Base-by-base conservation (phyloP, 2,888 invertebrate genomes). In the Dicroscelio sp. region DNA sequence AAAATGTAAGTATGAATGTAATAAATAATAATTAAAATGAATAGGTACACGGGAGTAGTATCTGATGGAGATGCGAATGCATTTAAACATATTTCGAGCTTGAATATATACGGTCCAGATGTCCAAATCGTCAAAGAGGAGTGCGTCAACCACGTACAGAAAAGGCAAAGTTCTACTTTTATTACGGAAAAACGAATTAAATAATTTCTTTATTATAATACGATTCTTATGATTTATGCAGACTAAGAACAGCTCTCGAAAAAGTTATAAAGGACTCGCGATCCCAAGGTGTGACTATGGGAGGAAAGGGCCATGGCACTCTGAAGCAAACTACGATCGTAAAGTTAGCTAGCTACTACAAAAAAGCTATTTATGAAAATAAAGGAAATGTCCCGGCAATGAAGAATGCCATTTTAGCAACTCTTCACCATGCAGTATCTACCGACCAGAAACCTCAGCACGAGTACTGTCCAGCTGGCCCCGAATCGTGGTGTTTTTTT, bases 351-450 rank as follows among this genome's bases (percentile, higher is more conserved):
- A 58, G 58, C 58, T 58, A 58, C n/a, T 58, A 58, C 58, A 58
- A 58, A 23, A 58, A 58, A 23, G 58, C 58, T 17, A 58, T 58
- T 58, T 58, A 58, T 58, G 58, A 58, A 23, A 58, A 58, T 58
- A 58, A 58, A 58, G 58, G 58, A 10, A 58, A 58, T 58, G 58
- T 58, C 10, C 58, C 58, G n/a, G 58, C 58, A 58, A 58, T 58
- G 58, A 58, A 58, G 58, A 58, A 58, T 58, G 58, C 58, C 10
- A 58, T 58, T 58, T 58, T 58, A 58, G 58, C 58, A n/a, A 58
- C 58, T 58, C 58, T 58, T 58, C 58, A 58, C 58, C 58, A 58
- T 58, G 58, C 23, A 58, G 58, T 58, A 23, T 58, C 58, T n/a
- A 58, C 58, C 6, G 58, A 58, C 58, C 20, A 58, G 58, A 58